Conservation (phyloP, 2,888 invertebrate genomes). For the Diarsia mendica region DNA sequence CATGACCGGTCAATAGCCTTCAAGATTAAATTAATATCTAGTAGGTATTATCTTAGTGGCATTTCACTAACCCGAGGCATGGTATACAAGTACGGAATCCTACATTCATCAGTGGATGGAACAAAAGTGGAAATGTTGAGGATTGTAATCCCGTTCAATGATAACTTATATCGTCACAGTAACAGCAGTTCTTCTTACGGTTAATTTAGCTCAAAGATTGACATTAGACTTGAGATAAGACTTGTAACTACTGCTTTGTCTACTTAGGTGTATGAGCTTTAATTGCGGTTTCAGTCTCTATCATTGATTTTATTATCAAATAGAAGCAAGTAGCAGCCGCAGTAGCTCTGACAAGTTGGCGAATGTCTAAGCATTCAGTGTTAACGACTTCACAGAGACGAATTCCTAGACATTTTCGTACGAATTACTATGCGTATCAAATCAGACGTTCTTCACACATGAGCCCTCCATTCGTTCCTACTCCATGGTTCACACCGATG, state of each 20-base stretch:
- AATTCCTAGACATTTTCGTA: background rate
- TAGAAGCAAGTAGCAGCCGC: too few species aligned
- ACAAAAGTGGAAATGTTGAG: background rate
- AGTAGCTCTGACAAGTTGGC: background rate
- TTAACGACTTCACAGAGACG: background rate
- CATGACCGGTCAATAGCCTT: background rate
- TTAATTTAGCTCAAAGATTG: background rate
- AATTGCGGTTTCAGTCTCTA: background rate
- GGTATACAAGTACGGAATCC: background rate
- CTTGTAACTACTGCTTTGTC: background rate
- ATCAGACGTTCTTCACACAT: background rate
- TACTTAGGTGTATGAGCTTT: background rate
- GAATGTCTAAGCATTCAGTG: background rate
- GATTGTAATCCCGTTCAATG: background rate
- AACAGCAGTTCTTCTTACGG: background rate
- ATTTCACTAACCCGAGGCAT: background rate
- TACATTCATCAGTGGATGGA: background rate
- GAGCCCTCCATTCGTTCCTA: conserved; percentile 32
- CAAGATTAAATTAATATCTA: background rate
- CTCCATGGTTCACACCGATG: conserved; percentile 48
- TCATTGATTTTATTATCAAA: background rate
- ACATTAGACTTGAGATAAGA: too few species aligned
- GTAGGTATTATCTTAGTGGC: background rate
- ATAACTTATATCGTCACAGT: background rate
- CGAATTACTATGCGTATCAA: background rate